Conservation (phyloP, 2,113 vertebrate species). For the Tiliqua scincoides region DNA sequence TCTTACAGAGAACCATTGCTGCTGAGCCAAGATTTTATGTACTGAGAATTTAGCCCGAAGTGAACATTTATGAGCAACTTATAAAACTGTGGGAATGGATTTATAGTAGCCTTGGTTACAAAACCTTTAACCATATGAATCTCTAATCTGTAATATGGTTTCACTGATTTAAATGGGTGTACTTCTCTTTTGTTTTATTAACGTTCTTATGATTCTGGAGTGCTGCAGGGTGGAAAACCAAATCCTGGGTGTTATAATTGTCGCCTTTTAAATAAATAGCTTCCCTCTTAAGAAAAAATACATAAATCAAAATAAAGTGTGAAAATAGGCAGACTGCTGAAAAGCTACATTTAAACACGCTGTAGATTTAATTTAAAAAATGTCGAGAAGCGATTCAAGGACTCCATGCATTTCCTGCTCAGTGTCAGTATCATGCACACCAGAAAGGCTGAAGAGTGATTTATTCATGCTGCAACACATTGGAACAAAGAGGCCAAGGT, state of each 20-base stretch:
- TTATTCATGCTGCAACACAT: background rate
- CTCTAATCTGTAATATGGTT: conserved; percentile 21
- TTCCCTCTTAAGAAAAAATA: background rate
- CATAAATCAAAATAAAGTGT: background rate
- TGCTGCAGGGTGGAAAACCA: background rate
- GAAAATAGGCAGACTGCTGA: background rate
- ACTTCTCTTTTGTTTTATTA: conserved; percentile 37
- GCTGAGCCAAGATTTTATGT: background rate
- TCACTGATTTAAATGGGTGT: conserved; percentile 32
- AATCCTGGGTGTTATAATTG: background rate
- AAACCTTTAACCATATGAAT: conserved; percentile 21
- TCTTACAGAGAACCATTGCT: background rate
- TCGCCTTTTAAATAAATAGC: conserved; percentile 12
- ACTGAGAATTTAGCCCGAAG: conserved; percentile 12
- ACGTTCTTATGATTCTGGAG: conserved; percentile 5
- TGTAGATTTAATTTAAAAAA: background rate
- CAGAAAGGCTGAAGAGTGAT: background rate
- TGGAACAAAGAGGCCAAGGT: background rate
- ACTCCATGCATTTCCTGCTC: background rate
- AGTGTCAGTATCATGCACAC: background rate
- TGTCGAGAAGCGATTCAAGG: background rate
- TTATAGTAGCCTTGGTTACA: conserved; percentile 24
- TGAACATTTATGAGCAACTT: conserved; percentile 18
- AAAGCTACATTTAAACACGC: background rate
- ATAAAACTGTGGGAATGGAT: conserved; percentile 20